Evolutionary conservation across 2,113 vertebrate species (phyloP), one percentile per base, ranked within the genome.

Genomic region (Podocnemis expansa): DNA sequence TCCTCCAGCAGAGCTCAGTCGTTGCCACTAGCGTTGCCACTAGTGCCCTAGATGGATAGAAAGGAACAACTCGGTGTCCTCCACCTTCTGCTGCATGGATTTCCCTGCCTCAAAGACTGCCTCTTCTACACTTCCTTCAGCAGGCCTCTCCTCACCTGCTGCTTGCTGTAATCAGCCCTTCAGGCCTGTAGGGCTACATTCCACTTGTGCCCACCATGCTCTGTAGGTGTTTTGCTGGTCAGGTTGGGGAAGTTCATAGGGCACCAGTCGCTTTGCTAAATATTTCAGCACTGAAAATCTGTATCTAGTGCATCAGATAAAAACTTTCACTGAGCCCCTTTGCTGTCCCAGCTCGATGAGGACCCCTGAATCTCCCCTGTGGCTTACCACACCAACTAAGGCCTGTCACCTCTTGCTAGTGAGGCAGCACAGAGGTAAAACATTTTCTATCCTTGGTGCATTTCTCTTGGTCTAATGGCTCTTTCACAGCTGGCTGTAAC

Each of bases 121-220:
- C 45, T 47, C 16, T 56, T 47, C n/a, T 52, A 55, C 47, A 0
- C 0, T 0, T 1, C 47, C 8, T 0, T 4, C 75, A 49, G 75
- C 73, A 5, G 16, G 47, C 47, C 47, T 47, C 47, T 47, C 10
- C 47, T 47, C 47, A 47, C 47, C 47, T 14, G 51, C 51, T 16
- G 5, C 51, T 52, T 87, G n/a, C 78, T 58, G 78, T 2, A 3
- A 78, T 12, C 54, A 13, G 47, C 54, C 43, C n/a, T 80, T 49
- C 38, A 24, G n/a, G 78, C 63, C 76, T 8, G 4, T 34, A 3
- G 12, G 56, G 58, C 29, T 13, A 76, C 49, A 2, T 0, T 41
- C 1, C 34, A 8, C 75, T n/a, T 21, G 41, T 2, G 5, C 45
- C 6, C 38, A 43, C 67, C 0, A 17, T 8, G 56, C 73, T 58